phyloP scores from a whole-genome alignment of 2,797 vertebrate species.

The Setipinna tenuifilis region DNA sequence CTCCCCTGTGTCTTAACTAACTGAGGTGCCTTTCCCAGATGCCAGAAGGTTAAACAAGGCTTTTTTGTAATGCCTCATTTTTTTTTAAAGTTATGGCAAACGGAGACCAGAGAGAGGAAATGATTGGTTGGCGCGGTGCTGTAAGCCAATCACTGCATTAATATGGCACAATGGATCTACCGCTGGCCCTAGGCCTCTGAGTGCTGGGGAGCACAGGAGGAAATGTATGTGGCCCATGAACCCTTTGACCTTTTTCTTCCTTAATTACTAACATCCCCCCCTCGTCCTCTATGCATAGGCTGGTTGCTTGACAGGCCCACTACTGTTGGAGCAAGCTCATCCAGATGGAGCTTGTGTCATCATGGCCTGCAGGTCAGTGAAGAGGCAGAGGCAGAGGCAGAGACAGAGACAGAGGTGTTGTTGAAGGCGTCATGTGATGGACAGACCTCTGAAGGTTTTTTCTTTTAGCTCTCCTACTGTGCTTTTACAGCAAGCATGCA shows the following conservation, averaged over 20 bases:
- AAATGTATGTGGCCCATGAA: slow-evolving; percentile 10
- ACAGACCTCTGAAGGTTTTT: neutral
- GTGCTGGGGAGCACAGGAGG: neutral
- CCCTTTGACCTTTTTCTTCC: neutral
- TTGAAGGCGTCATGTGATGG: neutral
- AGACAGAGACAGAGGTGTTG: too few relatives aligned
- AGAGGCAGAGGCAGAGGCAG: neutral
- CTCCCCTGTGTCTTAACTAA: slow-evolving; percentile 38
- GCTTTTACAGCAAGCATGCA: neutral
- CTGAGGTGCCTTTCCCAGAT: slow-evolving; percentile 40
- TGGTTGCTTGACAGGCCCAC: neutral
- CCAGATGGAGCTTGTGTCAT: neutral
- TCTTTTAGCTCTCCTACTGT: neutral
- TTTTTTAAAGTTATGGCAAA: slow-evolving; percentile 9
- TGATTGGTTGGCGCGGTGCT: neutral
- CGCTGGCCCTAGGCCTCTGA: neutral
- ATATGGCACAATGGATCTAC: neutral
- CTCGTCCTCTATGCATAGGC: neutral
- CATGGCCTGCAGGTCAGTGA: neutral
- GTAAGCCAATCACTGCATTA: neutral
- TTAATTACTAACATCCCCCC: neutral
- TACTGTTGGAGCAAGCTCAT: neutral
- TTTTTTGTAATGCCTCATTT: slow-evolving; percentile 39
- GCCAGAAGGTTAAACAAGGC: slow-evolving; percentile 31
- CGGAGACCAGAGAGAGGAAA: slow-evolving; percentile 21